Evolutionary conservation across 2,113 vertebrate genomes (phyloP).

Genomic region (Hirundichthys speculiger): DNA sequence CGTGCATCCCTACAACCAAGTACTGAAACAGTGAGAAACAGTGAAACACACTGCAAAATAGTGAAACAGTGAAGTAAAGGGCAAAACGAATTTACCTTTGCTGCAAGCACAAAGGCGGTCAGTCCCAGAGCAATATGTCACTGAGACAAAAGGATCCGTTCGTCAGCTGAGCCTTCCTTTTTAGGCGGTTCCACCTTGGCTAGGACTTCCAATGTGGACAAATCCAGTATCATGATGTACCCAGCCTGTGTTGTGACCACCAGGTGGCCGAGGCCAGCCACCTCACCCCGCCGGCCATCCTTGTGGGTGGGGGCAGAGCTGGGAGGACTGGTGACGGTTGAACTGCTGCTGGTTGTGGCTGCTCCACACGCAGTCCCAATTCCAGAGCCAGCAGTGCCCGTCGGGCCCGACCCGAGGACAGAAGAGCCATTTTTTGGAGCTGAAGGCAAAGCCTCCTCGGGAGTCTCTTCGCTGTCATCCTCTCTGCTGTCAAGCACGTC

Average conservation of each 20-base stretch:
- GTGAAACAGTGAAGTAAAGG: not conserved
- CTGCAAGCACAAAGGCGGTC: conserved; percentile 98
- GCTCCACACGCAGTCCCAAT: conserved; percentile 54
- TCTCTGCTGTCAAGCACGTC: conserved; percentile 95
- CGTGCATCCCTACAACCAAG: too few relatives aligned
- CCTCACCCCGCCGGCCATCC: conserved; percentile 86
- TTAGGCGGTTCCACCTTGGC: conserved; percentile 96
- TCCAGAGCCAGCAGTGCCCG: conserved; percentile 30
- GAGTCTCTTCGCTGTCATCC: conserved; percentile 92
- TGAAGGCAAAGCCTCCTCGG: conserved; percentile 86
- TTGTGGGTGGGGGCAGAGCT: conserved; percentile 72
- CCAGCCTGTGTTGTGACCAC: conserved; percentile 98
- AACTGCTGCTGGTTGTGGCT: conserved; percentile 39
- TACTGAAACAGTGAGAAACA: too few relatives aligned
- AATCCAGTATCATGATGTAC: conserved; percentile 96
- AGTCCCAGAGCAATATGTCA: conserved; percentile 98
- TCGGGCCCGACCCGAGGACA: conserved; percentile 25
- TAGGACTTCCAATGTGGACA: conserved; percentile 95
- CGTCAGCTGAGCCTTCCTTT: conserved; percentile 91
- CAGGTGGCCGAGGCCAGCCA: conserved; percentile 91
- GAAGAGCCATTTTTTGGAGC: conserved; percentile 83
- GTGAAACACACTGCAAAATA: too few relatives aligned
- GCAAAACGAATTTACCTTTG: conserved; percentile 85
- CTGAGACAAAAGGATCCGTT: conserved; percentile 96
- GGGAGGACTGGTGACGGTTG: conserved; percentile 22